These are phyloP conservation scores for Diplolepis rosae DNA, from an alignment of 2,888 invertebrate genomes.

Conservation along the genomic window DNA sequence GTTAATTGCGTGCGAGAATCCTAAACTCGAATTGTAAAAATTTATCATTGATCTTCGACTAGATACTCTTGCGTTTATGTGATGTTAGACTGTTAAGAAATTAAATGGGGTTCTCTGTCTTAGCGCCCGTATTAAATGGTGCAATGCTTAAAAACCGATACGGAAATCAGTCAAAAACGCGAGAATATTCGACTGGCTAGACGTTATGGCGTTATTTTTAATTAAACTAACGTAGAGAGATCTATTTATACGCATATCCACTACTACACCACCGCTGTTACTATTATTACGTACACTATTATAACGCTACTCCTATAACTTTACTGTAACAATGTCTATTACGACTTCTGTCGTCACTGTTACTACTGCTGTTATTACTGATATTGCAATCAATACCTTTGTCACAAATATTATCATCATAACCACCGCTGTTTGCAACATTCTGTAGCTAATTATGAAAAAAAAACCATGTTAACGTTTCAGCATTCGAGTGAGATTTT, in stretches of 20 bases:
- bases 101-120: constrained; percentile 54
- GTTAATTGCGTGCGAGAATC: constrained; percentile 43
- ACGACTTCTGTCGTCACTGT: constrained; percentile 9
- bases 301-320: constrained; percentile 39
- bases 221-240: constrained; percentile 65
- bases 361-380: constrained; percentile 23
- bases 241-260: constrained; percentile 65
- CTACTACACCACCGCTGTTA: constrained; percentile 46
- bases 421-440: constrained; percentile 4
- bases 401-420: background rate
- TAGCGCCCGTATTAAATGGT: constrained; percentile 37
- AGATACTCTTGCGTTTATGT: constrained; percentile 69
- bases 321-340: constrained; percentile 22
- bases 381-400: background rate
- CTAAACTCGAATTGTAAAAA: constrained; percentile 41
- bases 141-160: constrained; percentile 8
- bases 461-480: background rate
- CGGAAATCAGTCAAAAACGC: constrained; percentile 33
- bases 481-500: constrained; percentile 20
- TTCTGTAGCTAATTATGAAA: constrained; percentile 2
- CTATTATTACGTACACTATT: constrained; percentile 42
- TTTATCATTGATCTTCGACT: constrained; percentile 50
- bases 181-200: constrained; percentile 40
- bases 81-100: constrained; percentile 68
- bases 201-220: constrained; percentile 68